Evolutionary conservation across 2,113 vertebrate species (phyloP), one percentile per base, ranked within the genome.

Genomic region (Rhinoderma darwinii): DNA sequence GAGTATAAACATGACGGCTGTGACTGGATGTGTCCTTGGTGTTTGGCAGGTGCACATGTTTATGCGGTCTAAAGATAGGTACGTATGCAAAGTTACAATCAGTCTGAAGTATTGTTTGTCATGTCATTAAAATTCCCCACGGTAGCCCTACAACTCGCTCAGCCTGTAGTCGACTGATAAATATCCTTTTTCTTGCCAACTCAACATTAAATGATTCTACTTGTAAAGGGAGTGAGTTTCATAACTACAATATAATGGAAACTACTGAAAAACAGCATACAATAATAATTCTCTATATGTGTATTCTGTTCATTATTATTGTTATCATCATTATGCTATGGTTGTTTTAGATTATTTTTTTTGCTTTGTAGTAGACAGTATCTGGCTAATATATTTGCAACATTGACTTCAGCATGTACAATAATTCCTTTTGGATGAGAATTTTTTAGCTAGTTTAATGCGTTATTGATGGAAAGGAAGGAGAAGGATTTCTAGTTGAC

Each of bases 401-500:
- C 32, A 70, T 18, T 70, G 66, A 72, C 68, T 41, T 41, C 68
- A 72, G 35, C 8, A 7, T 72, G 7, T 72, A 77, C 75, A 51
- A 51, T 47, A 77, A 77, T 50, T 51, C 75, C 25, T 51, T 50
- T 32, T 77, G 27, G 41, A 77, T 51, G n/a, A 51, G n/a, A 77
- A 32, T 2, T 50, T 51, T 27, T 44, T 77, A 50, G 11, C 43
- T 27, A 77, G 75, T 32, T 77, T 77, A 41, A 63, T 63, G 39
- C 35, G 27, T 30, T 27, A 18, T n/a, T 61, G 73, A 30, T 76
- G 70, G 72, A 54, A 43, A 76, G 41, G 17, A 84, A 84, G 35
- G n/a, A 75, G 35, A 63, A 61, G 51, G 37, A 61, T 76, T 76
- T 75, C 83, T 73, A 61, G 39, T 41, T 75, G 51, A 84, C 54